Percentiles rank a stretch among this genome's conserved stretches.
Conservation (phyloP, 2,888 invertebrate genomes). For the Thymelicus lineola region DNA sequence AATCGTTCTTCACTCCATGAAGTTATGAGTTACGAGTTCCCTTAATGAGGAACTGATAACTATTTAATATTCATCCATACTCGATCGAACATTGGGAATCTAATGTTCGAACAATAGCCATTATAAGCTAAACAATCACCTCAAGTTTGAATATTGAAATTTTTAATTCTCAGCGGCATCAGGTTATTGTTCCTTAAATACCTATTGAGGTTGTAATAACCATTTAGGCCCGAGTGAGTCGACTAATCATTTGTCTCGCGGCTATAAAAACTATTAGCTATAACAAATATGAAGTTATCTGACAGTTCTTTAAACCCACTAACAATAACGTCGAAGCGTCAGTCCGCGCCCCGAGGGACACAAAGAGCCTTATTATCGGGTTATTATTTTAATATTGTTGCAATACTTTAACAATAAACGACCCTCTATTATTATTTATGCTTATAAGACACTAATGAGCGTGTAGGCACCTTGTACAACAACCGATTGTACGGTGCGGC, state of each 20-base stretch:
- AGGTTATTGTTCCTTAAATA: conserved; percentile 19
- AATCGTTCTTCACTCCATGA: too few relatives aligned
- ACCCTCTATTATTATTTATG: conserved; percentile 63
- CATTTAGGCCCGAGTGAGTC: conserved; percentile 28
- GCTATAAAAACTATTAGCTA: conserved; percentile 36
- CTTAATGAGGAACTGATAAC: background rate
- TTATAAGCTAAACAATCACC: conserved; percentile 1
- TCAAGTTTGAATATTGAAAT: conserved; percentile 4
- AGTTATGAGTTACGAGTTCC: background rate
- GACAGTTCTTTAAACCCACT: conserved; percentile 27
- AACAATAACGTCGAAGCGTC: conserved; percentile 29
- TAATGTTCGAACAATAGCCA: background rate
- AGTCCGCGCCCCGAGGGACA: conserved; percentile 41
- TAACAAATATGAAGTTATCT: conserved; percentile 37
- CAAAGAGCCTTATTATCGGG: conserved; percentile 75
- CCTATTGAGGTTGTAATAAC: conserved; percentile 21
- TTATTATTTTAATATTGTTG: conserved; percentile 83
- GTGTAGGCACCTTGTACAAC: conserved; percentile 71
- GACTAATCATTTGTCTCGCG: conserved; percentile 35
- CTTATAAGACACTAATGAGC: conserved; percentile 79
- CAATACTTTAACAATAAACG: conserved; percentile 69
- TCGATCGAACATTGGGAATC: background rate
- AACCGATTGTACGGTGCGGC: conserved; percentile 48
- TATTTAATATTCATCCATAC: conserved; percentile 2
- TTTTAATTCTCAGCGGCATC: background rate